Conservation (phyloP, 2,888 invertebrate species). For the Hesperia comma region DNA sequence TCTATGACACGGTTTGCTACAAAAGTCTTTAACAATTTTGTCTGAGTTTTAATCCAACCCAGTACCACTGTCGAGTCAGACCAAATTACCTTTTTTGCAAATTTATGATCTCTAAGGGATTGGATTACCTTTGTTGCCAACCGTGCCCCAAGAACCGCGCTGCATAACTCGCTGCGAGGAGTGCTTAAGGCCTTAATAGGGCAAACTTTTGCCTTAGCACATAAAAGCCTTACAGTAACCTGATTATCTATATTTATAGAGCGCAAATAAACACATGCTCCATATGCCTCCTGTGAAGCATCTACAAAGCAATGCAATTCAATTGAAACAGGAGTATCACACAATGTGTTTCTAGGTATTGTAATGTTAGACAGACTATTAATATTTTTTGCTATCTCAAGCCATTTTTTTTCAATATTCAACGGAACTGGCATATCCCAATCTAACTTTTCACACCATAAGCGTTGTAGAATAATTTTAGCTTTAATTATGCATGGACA, state of each 20-base stretch:
- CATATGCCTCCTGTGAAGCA: conserved; percentile 38
- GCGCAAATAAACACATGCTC: conserved; percentile 38
- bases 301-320: conserved; percentile 40
- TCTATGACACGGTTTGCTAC: conserved; percentile 40
- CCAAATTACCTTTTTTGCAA: conserved; percentile 34
- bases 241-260: conserved; percentile 6
- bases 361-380: neutral
- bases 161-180: conserved; percentile 41
- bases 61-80: conserved; percentile 42
- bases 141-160: conserved; percentile 22
- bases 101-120: conserved; percentile 20
- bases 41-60: conserved; percentile 34
- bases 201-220: conserved; percentile 33
- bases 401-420: neutral
- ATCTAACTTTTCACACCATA: conserved; percentile 2
- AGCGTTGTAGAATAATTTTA: conserved; percentile 8
- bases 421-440: conserved; percentile 8
- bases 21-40: conserved; percentile 35
- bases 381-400: neutral
- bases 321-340: too few relatives aligned
- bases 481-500: conserved; percentile 7
- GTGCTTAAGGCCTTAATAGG: conserved; percentile 32
- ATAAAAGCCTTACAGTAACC: conserved; percentile 28
- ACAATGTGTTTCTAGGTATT: conserved; percentile 7
- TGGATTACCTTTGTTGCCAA: conserved; percentile 8